A percentile compares a stretch with the other conserved stretches of the same genome.
Evolutionary conservation across 1,140 invertebrate genomes (phyloP).

Genomic region (Halyomorpha halys): DNA sequence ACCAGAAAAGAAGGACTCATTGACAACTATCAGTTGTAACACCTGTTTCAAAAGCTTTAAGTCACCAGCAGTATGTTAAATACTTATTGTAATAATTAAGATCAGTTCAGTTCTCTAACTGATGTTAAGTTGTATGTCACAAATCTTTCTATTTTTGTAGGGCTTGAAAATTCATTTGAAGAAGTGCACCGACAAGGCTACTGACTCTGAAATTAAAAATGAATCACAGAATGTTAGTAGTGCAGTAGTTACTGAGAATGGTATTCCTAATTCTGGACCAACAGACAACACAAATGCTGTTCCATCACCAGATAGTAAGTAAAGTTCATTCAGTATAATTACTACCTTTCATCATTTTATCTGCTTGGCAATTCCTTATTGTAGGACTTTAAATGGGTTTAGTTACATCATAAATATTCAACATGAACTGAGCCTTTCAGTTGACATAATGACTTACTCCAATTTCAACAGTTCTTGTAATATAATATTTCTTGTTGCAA

Average conservation of each 20-base stretch:
- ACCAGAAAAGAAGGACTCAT: not conserved
- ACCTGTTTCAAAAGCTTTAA: constrained; percentile 1
- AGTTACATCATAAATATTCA: too few species aligned
- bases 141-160: not conserved
- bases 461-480: too few species aligned
- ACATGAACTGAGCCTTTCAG: too few species aligned
- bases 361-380: not conserved
- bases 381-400: too few species aligned
- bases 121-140: too few species aligned
- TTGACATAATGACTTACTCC: too few species aligned
- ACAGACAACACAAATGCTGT: not conserved
- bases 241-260: not conserved
- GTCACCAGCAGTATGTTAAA: not conserved
- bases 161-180: constrained; percentile 4
- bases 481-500: too few species aligned
- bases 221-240: too few species aligned
- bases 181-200: not conserved
- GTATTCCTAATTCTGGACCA: not conserved
- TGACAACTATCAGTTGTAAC: not conserved
- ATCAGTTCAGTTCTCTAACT: too few species aligned
- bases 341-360: not conserved
- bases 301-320: not conserved
- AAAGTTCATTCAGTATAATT: not conserved
- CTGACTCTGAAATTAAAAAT: too few species aligned
- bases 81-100: too few species aligned